phyloP scores from a whole-genome alignment of 2,797 vertebrate genomes.

The Heliangelus exortis region DNA sequence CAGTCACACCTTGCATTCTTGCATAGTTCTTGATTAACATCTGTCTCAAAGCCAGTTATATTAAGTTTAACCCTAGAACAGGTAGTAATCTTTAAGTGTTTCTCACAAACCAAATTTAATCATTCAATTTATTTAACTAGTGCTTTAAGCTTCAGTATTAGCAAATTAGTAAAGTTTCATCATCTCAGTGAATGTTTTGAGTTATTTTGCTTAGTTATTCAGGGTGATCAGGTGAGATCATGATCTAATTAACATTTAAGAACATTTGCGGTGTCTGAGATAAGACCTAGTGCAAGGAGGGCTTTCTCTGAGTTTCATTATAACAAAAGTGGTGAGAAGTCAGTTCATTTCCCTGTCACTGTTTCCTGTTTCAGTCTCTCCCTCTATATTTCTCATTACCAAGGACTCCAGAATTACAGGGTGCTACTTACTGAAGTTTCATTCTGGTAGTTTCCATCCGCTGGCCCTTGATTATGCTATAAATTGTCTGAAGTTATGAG shows the following conservation, averaged over 20 bases:
- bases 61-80: background rate
- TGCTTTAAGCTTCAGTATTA: background rate
- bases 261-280: background rate
- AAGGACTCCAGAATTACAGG: background rate
- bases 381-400: background rate
- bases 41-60: background rate
- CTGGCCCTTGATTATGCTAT: background rate
- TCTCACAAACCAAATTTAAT: background rate
- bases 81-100: background rate
- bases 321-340: background rate
- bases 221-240: background rate
- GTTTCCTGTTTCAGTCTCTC: background rate
- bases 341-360: background rate
- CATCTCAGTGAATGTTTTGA: background rate
- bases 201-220: background rate
- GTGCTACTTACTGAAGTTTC: background rate
- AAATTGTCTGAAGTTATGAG: conserved; percentile 17
- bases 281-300: background rate
- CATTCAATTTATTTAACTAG: background rate
- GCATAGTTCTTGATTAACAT: background rate
- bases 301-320: background rate
- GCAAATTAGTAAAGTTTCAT: background rate
- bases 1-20: background rate
- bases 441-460: background rate
- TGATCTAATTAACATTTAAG: background rate